Conservation (phyloP, 2,113 vertebrate species). For the Parotia lawesii region DNA sequence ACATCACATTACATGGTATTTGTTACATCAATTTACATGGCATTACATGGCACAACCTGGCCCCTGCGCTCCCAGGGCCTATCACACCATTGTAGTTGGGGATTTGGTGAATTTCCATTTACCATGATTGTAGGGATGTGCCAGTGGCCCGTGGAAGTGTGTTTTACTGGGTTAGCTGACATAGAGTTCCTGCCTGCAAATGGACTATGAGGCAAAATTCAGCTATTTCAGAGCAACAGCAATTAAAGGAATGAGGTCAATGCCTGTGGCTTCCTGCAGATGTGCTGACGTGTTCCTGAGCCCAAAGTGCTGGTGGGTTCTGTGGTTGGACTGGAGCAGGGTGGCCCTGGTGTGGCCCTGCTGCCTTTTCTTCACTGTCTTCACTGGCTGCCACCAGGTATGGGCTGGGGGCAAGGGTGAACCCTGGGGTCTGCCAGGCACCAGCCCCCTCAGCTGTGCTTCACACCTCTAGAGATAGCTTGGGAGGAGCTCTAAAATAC, state of each 20-base stretch:
- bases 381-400: too few relatives aligned
- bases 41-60: accelerated
- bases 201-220: not conserved
- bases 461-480: not conserved
- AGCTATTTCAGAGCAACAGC: not conserved
- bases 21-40: not conserved
- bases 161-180: not conserved
- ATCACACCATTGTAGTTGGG: accelerated
- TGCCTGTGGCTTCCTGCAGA: not conserved
- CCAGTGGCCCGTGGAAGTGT: not conserved
- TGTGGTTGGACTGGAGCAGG: not conserved
- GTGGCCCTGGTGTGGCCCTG: not conserved
- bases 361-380: too few relatives aligned
- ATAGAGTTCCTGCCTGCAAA: not conserved
- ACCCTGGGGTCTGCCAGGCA: not conserved
- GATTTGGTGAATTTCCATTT: not conserved
- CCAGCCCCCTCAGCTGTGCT: not conserved
- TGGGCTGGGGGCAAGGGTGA: not conserved
- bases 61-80: not conserved
- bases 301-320: not conserved
- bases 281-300: not conserved
- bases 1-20: accelerated
- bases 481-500: not conserved
- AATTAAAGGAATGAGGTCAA: not conserved
- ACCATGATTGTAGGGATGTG: too few relatives aligned